phyloP scores from a whole-genome alignment of 2,113 vertebrate species.

The Antechinus flavipes region DNA sequence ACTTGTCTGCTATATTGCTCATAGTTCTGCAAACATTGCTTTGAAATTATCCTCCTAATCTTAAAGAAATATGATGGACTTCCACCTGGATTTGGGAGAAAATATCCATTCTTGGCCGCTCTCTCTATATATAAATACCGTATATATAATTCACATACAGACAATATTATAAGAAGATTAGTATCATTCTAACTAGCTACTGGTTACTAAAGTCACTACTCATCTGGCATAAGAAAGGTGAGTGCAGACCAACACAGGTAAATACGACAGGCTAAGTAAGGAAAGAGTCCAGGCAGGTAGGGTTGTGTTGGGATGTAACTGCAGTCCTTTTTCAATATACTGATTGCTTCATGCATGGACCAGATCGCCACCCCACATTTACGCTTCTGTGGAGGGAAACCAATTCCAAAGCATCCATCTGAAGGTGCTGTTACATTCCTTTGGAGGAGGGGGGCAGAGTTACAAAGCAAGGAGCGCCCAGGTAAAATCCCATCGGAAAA shows the following conservation, averaged over 20 bases:
- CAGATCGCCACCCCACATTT: conserved; percentile 81
- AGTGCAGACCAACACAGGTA: conserved; percentile 86
- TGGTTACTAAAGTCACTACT: conserved; percentile 75
- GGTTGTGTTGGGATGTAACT: conserved; percentile 86
- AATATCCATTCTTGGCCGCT: conserved; percentile 70
- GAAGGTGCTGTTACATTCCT: conserved; percentile 88
- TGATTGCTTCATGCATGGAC: conserved; percentile 88
- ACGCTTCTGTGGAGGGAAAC: conserved; percentile 84
- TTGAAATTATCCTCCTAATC: not conserved
- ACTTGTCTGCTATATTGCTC: not conserved
- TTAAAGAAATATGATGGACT: conserved; percentile 6
- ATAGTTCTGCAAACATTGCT: not conserved
- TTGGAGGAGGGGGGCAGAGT: conserved; percentile 81
- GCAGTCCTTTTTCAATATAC: conserved; percentile 86
- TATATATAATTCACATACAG: conserved; percentile 87
- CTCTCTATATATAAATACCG: conserved; percentile 90
- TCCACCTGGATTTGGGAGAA: not conserved
- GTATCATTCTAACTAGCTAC: conserved; percentile 77
- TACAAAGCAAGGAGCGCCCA: conserved; percentile 86
- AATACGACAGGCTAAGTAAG: conserved; percentile 86
- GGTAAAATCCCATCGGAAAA: conserved; percentile 86
- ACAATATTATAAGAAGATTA: conserved; percentile 83
- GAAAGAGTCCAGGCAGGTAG: conserved; percentile 85
- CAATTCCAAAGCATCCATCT: conserved; percentile 87
- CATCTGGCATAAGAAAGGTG: conserved; percentile 79